Evolutionary conservation across 2,113 vertebrate genomes (phyloP).

Genomic region (Oncorhynchus masou): DNA sequence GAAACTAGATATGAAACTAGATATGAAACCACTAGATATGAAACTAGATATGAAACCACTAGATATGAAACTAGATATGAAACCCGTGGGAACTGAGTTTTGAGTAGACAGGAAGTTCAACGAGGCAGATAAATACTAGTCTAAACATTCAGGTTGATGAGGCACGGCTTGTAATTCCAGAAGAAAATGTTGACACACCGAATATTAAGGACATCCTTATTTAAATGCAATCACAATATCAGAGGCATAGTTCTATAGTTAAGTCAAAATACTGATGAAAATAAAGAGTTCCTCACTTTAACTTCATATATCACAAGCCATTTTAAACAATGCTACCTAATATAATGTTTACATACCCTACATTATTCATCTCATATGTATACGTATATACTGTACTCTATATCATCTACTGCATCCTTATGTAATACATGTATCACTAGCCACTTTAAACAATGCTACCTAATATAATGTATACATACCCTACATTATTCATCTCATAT

Average conservation of each 20-base stretch:
- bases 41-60: not conserved
- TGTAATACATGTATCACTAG: no score
- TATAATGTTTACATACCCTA: no score
- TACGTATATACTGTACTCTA: no score
- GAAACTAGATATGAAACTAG: no score
- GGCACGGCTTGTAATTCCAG: conserved; percentile 27
- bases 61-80: conserved; percentile 20
- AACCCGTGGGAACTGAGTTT: conserved; percentile 36
- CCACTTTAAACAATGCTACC: no score
- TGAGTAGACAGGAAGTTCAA: conserved; percentile 34
- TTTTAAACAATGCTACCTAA: no score
- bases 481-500: no score
- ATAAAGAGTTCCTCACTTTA: not conserved
- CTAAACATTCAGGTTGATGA: conserved; percentile 20
- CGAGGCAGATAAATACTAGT: conserved; percentile 32
- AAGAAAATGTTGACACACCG: conserved; percentile 20
- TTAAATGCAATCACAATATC: conserved; percentile 40
- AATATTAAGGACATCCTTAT: not conserved
- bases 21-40: not conserved
- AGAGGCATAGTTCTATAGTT: not conserved
- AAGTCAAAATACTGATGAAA: conserved; percentile 22
- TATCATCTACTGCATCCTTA: no score
- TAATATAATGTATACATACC: no score
- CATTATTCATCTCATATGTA: no score
- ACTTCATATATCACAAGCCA: no score